Percentiles rank a stretch among this genome's conserved stretches.
These are phyloP conservation scores for Limonius californicus DNA, from an alignment of 1,140 invertebrate genomes.

Conservation along the genomic window DNA sequence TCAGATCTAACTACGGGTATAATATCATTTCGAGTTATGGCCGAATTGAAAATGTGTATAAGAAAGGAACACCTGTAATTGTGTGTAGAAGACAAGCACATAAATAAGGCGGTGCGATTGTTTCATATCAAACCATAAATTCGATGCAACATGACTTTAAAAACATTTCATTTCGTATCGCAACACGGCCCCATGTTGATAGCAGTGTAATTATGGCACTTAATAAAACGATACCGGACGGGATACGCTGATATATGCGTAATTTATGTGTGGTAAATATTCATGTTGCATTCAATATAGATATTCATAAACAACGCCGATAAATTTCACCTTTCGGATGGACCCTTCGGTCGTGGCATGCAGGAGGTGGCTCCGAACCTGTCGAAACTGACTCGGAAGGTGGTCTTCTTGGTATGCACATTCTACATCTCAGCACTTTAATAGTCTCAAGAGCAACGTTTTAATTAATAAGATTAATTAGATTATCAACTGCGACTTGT, in stretches of 20 bases:
- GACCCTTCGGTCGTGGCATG: background rate
- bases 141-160: slow-evolving; percentile 14
- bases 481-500: background rate
- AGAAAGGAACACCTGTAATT: slow-evolving; percentile 21
- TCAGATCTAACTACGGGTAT: slow-evolving; percentile 16
- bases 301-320: slow-evolving; percentile 32
- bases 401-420: slow-evolving; percentile 12
- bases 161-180: slow-evolving; percentile 23
- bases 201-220: slow-evolving; percentile 40
- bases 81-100: slow-evolving; percentile 17
- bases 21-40: slow-evolving; percentile 10
- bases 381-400: slow-evolving; percentile 10
- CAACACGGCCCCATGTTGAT: slow-evolving; percentile 33
- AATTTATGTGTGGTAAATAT: slow-evolving; percentile 41
- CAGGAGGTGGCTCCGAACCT: slow-evolving; percentile 5
- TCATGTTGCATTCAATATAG: slow-evolving; percentile 33
- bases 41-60: slow-evolving; percentile 6
- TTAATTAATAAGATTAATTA: slow-evolving; percentile 15
- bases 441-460: background rate
- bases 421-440: slow-evolving; percentile 4
- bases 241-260: slow-evolving; percentile 28
- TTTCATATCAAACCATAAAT: slow-evolving; percentile 26
- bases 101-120: slow-evolving; percentile 25
- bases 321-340: slow-evolving; percentile 20
- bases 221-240: slow-evolving; percentile 39